A percentile compares a stretch with the other conserved stretches of the same genome.
phyloP scores from a whole-genome alignment of 2,888 invertebrate genomes.

The Acrobeloides nanus region DNA sequence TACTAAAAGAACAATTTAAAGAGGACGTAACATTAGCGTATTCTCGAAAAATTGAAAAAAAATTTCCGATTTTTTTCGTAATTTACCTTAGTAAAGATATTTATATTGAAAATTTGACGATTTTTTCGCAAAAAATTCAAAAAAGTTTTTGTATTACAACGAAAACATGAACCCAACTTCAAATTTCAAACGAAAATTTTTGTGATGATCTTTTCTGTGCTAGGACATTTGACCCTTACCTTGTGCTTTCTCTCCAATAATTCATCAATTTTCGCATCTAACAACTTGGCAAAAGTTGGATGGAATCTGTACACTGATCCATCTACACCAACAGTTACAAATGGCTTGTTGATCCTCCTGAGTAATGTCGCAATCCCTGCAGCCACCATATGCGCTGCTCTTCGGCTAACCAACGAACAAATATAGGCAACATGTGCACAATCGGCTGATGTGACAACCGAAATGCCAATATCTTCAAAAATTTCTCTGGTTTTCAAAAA shows the following conservation, averaged over 20 bases:
- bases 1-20: slow-evolving; percentile 69
- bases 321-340: slow-evolving; percentile 86
- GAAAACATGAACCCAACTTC: neutral
- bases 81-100: slow-evolving; percentile 4
- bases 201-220: neutral
- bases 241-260: slow-evolving; percentile 31
- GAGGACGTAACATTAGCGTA: neutral
- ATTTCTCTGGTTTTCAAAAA: slow-evolving; percentile 58
- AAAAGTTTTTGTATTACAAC: slow-evolving; percentile 1
- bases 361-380: slow-evolving; percentile 70
- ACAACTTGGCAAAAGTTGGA: slow-evolving; percentile 42
- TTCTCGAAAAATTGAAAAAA: neutral
- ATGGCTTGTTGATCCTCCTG: slow-evolving; percentile 78
- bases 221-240: neutral
- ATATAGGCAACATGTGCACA: slow-evolving; percentile 83
- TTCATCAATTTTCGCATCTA: slow-evolving; percentile 45
- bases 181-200: neutral
- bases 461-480: slow-evolving; percentile 76
- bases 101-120: slow-evolving; percentile 1
- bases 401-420: slow-evolving; percentile 63
- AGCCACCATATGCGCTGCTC: slow-evolving; percentile 84
- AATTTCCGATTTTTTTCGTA: slow-evolving; percentile 8
- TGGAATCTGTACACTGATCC: slow-evolving; percentile 78
- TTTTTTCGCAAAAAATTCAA: slow-evolving; percentile 4
- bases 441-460: slow-evolving; percentile 72